Evolutionary conservation across 2,113 vertebrate genomes (phyloP), one percentile per base, ranked within the genome.

Genomic region (Saccopteryx bilineata): DNA sequence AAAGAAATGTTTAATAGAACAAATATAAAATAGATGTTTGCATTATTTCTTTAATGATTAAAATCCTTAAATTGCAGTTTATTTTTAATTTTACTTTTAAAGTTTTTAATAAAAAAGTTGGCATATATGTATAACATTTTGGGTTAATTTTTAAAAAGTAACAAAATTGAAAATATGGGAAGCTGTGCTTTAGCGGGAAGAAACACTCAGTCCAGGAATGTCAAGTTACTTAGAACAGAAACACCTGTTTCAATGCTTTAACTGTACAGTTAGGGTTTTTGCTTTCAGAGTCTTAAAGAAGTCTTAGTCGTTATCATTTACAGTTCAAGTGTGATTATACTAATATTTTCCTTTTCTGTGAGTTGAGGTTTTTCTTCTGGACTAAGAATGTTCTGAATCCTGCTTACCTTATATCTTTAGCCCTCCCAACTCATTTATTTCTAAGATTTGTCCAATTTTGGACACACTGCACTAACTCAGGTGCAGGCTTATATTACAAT

Each of bases 31-130:
- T 69, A 86, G 15, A 24, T 65, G 19, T 79, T 39, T n/a, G 1
- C 23, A 21, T 65, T 79, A 68, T 60, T 84, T 89, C 23, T 74
- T 74, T 33, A 79, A 74, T 78, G 31, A 56, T 9, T 52, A 0
- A 0, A 58, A n/a, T 78, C n/a, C 31, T 94, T 84, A 87, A 96
- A 92, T 79, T 50, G 52, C 56, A 80, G 23, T 75, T 14, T 75
- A 87, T 33, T 63, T 80, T 5, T 80, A 18, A 78, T 76, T 87
- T 87, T 48, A 60, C 1, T 74, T 75, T 79, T 31, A 18, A 12
- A 63, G 17, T 50, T 50, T 94, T 88, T 54, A 84, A 46, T 14
- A 78, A 87, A 69, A 91, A 46, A 46, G 11, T 65, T 65, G 24
- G 8, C 19, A 0, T 56, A 50, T 39, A 71, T 39, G 14, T 13